Percentiles rank a stretch among this genome's conserved stretches.
These are phyloP conservation scores for Acromyrmex heyeri DNA, from an alignment of 1,140 invertebrate species.

Conservation along the genomic window DNA sequence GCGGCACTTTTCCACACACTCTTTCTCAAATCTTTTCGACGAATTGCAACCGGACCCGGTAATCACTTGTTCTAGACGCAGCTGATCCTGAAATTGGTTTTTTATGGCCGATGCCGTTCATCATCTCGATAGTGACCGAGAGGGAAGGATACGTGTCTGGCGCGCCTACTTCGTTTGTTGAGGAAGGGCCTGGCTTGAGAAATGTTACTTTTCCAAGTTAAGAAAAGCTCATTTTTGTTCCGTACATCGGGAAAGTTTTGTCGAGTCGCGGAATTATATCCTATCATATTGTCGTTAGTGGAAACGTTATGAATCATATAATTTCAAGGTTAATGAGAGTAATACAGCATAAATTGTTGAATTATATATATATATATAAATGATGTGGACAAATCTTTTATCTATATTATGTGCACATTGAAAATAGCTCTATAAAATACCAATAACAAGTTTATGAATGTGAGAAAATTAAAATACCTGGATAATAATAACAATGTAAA, in stretches of 20 bases:
- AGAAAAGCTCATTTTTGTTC: constrained; percentile 19
- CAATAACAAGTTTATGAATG: neutral
- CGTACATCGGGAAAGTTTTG: constrained; percentile 43
- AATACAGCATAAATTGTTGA: neutral
- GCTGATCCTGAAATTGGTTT: constrained; percentile 75
- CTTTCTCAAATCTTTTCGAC: constrained; percentile 68
- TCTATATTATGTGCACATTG: neutral
- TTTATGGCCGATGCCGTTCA: constrained; percentile 65
- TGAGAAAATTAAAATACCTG: neutral
- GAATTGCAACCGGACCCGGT: constrained; percentile 65
- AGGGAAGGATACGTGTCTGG: constrained; percentile 32
- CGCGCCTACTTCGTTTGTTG: constrained; percentile 14
- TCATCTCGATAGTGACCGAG: constrained; percentile 60
- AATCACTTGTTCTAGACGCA: constrained; percentile 70
- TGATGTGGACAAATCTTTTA: neutral
- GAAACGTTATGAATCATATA: neutral
- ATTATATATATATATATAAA: neutral
- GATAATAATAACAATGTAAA: neutral
- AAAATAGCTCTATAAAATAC: neutral
- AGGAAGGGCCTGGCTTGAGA: constrained; percentile 44
- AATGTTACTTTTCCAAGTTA: constrained; percentile 66
- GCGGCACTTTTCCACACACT: constrained; percentile 51
- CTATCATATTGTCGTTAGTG: neutral
- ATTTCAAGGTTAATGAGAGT: neutral
- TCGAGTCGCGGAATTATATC: constrained; percentile 12